Evolutionary conservation across 2,113 vertebrate genomes (phyloP).

Genomic region (Eulemur macaco): DNA sequence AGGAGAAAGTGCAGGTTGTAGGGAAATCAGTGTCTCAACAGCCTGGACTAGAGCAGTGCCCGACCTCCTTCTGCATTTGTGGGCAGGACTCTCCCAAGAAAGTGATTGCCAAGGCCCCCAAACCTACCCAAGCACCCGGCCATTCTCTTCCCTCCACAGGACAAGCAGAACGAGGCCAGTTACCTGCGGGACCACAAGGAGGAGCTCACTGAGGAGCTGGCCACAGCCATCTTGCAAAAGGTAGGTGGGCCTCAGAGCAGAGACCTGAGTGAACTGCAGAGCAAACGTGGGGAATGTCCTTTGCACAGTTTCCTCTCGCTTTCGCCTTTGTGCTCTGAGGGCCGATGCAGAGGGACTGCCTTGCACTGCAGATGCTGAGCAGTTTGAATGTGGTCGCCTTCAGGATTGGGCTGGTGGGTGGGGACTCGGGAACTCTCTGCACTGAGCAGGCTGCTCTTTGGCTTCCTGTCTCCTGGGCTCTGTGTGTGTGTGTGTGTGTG

Average conservation of each 20-base stretch:
- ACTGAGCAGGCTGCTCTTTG: not conserved
- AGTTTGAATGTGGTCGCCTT: no score
- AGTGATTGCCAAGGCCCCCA: fast-evolving
- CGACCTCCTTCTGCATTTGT: not conserved
- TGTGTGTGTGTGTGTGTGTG: not conserved
- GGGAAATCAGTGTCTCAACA: fast-evolving
- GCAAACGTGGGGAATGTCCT: fast-evolving
- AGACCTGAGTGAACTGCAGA: not conserved
- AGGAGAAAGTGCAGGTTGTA: not conserved
- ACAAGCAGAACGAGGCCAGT: slow-evolving; percentile 97
- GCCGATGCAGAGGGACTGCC: not conserved
- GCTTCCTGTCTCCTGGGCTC: not conserved
- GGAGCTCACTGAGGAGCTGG: slow-evolving; percentile 96
- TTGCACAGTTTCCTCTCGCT: not conserved
- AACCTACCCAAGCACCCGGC: fast-evolving
- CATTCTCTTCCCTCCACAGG: slow-evolving; percentile 80
- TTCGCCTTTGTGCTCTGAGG: not conserved
- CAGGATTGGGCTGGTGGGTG: not conserved
- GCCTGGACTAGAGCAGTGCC: not conserved
- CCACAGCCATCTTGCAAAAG: slow-evolving; percentile 96
- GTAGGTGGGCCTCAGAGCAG: slow-evolving; percentile 78
- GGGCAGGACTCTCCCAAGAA: not conserved
- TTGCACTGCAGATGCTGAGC: not conserved
- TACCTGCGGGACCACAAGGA: slow-evolving; percentile 97
- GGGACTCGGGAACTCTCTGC: not conserved